Percentiles rank a stretch among this genome's conserved stretches.
phyloP scores from a whole-genome alignment of 2,888 invertebrate species.

The Trichopria drosophilae region DNA sequence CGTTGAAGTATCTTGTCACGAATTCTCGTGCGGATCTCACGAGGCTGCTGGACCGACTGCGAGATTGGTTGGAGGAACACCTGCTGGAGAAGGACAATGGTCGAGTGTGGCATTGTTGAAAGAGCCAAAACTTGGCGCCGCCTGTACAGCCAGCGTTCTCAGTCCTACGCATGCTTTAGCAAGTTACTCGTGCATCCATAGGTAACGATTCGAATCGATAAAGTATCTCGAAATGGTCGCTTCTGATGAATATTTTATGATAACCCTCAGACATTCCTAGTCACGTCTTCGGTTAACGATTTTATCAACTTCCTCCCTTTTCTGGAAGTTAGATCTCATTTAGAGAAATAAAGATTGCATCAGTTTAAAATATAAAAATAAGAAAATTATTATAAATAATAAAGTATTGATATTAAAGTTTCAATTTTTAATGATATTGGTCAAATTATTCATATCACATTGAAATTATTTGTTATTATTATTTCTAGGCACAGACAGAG shows the following conservation, averaged over 20 bases:
- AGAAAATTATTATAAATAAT: too few relatives aligned
- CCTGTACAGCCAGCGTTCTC: slow-evolving; percentile 57
- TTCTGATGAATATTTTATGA: slow-evolving; percentile 1
- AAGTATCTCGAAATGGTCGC: background rate
- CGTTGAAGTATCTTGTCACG: slow-evolving; percentile 63
- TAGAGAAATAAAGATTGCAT: too few relatives aligned
- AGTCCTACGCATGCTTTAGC: slow-evolving; percentile 56
- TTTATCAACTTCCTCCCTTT: background rate
- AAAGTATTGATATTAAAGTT: too few relatives aligned
- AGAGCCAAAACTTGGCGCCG: slow-evolving; percentile 49
- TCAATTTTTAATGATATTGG: background rate
- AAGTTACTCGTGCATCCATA: slow-evolving; percentile 56
- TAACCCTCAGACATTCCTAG: too few relatives aligned
- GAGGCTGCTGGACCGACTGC: slow-evolving; percentile 54
- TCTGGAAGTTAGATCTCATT: too few relatives aligned
- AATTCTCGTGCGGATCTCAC: slow-evolving; percentile 57
- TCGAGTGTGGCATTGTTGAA: slow-evolving; percentile 62
- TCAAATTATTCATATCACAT: slow-evolving; percentile 1
- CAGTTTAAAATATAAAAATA: too few relatives aligned
- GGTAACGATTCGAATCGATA: slow-evolving; percentile 37
- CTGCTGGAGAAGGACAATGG: slow-evolving; percentile 62
- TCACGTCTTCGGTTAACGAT: too few relatives aligned
- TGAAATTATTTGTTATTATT: background rate
- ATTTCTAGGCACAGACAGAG: slow-evolving; percentile 47
- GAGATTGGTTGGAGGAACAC: slow-evolving; percentile 61